phyloP scores from a whole-genome alignment of 2,797 vertebrate genomes.

The Mus caroli region DNA sequence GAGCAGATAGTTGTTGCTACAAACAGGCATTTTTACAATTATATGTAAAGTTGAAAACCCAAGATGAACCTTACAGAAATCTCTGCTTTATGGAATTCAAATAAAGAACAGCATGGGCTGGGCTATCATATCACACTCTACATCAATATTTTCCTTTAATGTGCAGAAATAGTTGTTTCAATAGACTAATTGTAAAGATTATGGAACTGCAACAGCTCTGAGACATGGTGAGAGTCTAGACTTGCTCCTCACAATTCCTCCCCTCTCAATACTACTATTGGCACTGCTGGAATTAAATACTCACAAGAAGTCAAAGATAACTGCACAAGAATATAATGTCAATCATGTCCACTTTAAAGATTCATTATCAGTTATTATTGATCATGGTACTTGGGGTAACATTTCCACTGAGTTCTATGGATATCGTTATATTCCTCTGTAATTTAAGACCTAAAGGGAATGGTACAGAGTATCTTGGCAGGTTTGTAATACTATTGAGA shows the following conservation, averaged over 20 bases:
- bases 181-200: background rate
- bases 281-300: background rate
- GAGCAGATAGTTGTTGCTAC: background rate
- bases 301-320: background rate
- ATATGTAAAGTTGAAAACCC: background rate
- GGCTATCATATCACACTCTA: background rate
- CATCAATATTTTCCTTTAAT: background rate
- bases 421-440: background rate
- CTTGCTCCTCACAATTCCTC: background rate
- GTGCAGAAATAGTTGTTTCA: background rate
- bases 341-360: background rate
- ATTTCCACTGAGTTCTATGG: background rate
- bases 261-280: background rate
- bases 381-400: background rate
- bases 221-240: background rate
- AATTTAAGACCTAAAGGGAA: background rate
- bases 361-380: background rate
- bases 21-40: background rate
- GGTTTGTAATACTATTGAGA: background rate
- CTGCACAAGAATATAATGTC: background rate
- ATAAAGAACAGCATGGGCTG: background rate
- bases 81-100: background rate
- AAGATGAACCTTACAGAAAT: background rate
- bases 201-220: background rate
- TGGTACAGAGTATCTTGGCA: background rate